These are phyloP conservation scores for Myotis planiceps DNA, from an alignment of 2,797 vertebrate genomes.

Conservation along the genomic window DNA sequence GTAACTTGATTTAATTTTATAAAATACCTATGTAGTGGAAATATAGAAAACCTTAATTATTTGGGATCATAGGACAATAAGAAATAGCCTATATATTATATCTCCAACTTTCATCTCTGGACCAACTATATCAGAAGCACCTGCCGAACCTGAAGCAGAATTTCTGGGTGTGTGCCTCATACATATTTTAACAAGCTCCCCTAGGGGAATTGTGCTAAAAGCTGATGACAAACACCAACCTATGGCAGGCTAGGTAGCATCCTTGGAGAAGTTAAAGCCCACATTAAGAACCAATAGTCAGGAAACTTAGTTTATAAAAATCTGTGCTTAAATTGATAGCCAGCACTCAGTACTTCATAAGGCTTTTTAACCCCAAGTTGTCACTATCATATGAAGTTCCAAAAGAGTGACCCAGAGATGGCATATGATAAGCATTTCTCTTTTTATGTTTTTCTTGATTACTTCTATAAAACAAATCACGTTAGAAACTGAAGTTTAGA, in stretches of 20 bases:
- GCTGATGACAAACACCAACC: constrained; percentile 16
- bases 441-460: constrained; percentile 46
- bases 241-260: constrained; percentile 4
- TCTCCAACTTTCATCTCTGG: constrained; percentile 32
- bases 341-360: constrained; percentile 27
- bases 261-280: constrained; percentile 41
- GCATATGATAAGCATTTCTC: neutral
- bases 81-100: neutral
- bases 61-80: constrained; percentile 20
- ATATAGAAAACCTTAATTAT: constrained; percentile 11
- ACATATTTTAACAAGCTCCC: constrained; percentile 45
- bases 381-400: constrained; percentile 11
- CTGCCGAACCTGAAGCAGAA: neutral
- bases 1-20: constrained; percentile 53
- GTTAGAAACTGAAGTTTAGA: constrained; percentile 57
- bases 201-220: constrained; percentile 16
- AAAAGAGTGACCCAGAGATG: constrained; percentile 54
- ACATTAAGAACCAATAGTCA: neutral
- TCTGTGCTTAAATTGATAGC: constrained; percentile 9
- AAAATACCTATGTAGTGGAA: constrained; percentile 49
- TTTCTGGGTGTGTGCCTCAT: neutral
- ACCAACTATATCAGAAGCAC: constrained; percentile 42
- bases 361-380: neutral
- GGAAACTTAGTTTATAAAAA: constrained; percentile 53
- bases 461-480: constrained; percentile 42